Evolutionary conservation across 2,888 invertebrate species (phyloP).

Genomic region (Pyrrhia umbra): DNA sequence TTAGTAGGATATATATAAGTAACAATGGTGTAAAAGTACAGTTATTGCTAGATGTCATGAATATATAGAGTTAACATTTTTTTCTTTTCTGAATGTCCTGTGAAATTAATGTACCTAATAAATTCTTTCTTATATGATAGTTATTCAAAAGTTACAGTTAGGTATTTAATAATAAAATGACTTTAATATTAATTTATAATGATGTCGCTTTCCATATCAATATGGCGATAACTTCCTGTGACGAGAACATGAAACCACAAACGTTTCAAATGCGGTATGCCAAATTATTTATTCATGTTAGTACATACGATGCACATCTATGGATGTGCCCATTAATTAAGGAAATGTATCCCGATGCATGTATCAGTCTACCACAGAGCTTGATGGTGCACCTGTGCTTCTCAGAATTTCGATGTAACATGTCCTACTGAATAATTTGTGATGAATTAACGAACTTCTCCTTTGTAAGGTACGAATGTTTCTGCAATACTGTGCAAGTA

Average conservation of each 20-base stretch:
- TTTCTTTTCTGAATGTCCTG: too few species aligned
- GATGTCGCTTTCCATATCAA: too few species aligned
- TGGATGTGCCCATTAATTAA: background rate
- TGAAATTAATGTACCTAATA: too few species aligned
- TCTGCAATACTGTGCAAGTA: background rate
- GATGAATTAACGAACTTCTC: background rate
- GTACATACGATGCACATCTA: background rate
- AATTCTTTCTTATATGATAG: too few species aligned
- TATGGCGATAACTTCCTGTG: too few species aligned
- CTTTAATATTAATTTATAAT: too few species aligned
- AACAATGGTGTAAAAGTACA: too few species aligned
- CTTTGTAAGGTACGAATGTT: background rate
- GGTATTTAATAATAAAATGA: too few species aligned
- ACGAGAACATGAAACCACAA: background rate
- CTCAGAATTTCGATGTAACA: background rate
- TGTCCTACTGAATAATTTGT: constrained; percentile 4
- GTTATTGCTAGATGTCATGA: too few species aligned
- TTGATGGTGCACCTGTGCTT: background rate
- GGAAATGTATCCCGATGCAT: background rate
- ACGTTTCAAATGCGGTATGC: background rate
- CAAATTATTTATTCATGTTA: background rate
- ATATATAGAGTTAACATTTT: too few species aligned
- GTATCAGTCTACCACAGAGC: background rate
- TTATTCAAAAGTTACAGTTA: too few species aligned
- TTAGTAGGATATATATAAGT: too few species aligned